Evolutionary conservation across 2,113 vertebrate species (phyloP).

Genomic region (Baryphthengus martii): DNA sequence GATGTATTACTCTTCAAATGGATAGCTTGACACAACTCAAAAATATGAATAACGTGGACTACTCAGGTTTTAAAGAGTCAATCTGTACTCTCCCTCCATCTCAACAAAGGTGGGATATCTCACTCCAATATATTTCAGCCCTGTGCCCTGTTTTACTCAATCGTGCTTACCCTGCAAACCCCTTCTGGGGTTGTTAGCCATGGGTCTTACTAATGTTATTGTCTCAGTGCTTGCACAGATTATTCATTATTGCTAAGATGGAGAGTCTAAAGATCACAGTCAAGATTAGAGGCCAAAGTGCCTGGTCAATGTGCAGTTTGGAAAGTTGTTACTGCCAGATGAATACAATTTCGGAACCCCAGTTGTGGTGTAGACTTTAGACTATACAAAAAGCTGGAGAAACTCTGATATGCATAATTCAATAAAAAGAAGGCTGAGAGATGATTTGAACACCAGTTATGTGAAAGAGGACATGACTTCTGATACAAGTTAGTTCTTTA

Average conservation of each 20-base stretch:
- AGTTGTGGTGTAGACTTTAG: accelerated
- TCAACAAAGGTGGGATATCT: not conserved
- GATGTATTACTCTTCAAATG: conserved; percentile 29
- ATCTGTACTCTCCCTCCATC: not conserved
- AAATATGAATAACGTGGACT: not conserved
- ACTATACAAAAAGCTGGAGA: not conserved
- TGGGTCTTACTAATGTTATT: not conserved
- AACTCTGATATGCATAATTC: accelerated
- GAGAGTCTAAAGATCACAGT: not conserved
- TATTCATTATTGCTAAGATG: not conserved
- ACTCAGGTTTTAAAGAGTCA: not conserved
- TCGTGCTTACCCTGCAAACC: not conserved
- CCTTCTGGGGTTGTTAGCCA: not conserved
- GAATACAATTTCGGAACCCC: not conserved
- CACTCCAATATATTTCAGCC: not conserved
- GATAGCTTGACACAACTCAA: not conserved
- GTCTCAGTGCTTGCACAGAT: not conserved
- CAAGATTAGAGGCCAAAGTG: not conserved
- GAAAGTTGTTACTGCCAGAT: not conserved
- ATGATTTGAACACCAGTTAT: not conserved
- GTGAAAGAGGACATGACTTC: not conserved
- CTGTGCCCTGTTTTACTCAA: not conserved
- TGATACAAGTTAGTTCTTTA: not conserved
- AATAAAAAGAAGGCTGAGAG: not conserved
- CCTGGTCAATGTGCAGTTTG: not conserved